Evolutionary conservation across 30 jellyfish, hydroid and myxozoan genomes (phyloP).

Genomic region (Turritopsis rubra): DNA sequence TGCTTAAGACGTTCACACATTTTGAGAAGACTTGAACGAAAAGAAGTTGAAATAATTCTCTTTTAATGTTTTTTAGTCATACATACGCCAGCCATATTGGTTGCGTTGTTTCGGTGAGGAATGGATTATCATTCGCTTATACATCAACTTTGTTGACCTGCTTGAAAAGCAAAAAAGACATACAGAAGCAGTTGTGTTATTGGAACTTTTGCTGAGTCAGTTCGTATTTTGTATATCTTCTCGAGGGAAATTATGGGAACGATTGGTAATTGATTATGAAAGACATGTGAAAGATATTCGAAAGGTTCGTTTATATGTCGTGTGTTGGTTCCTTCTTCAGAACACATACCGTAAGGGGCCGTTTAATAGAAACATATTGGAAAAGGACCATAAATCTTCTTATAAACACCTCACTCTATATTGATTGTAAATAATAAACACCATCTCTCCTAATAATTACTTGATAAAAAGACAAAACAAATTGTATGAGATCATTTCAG

Average conservation of each 20-base stretch:
- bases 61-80: neutral
- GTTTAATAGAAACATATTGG: too few relatives aligned
- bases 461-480: too few relatives aligned
- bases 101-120: constrained; percentile 43
- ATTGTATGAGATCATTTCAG: too few relatives aligned
- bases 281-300: constrained; percentile 44
- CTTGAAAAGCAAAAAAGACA: constrained; percentile 46
- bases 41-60: too few relatives aligned
- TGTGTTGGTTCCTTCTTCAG: neutral
- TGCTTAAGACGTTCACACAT: too few relatives aligned
- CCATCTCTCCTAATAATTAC: too few relatives aligned
- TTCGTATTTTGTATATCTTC: constrained; percentile 26
- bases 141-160: constrained; percentile 47
- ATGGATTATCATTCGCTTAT: constrained; percentile 54
- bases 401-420: too few relatives aligned
- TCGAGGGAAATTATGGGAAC: constrained; percentile 79
- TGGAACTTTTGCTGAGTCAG: constrained; percentile 42
- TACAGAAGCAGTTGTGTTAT: constrained; percentile 54
- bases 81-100: constrained; percentile 20
- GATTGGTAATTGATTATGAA: constrained; percentile 60
- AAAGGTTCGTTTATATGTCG: constrained; percentile 27
- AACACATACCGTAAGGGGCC: too few relatives aligned
- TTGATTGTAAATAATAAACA: too few relatives aligned
- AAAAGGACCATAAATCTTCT: too few relatives aligned
- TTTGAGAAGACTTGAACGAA: too few relatives aligned